phyloP scores from a whole-genome alignment of 1,140 invertebrate species.

The Wiebesia pumilae region DNA sequence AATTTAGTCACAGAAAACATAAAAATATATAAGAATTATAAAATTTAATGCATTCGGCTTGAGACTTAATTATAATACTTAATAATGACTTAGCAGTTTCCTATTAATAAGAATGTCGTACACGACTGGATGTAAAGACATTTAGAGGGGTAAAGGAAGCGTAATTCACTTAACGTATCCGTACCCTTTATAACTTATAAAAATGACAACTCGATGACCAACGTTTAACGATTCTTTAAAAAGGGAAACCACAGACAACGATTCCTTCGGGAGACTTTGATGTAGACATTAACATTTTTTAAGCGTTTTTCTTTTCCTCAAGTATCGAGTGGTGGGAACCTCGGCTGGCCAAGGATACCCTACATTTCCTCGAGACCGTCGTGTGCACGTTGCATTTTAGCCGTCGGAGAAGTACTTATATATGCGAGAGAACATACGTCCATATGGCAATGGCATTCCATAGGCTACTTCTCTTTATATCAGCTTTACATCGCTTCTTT shows the following conservation, averaged over 20 bases:
- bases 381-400: neutral
- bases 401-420: neutral
- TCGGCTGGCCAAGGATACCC: conserved; percentile 39
- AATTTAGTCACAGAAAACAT: neutral
- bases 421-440: neutral
- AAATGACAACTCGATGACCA: neutral
- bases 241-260: neutral
- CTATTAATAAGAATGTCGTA: neutral
- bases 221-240: neutral
- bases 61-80: neutral
- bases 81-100: neutral
- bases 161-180: neutral
- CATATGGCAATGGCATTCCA: neutral
- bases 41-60: neutral
- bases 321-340: neutral
- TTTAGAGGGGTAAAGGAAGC: neutral
- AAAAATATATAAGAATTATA: neutral
- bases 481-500: conserved; percentile 4
- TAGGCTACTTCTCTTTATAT: neutral
- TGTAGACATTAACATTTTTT: conserved; percentile 15
- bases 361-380: conserved; percentile 46
- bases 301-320: conserved; percentile 27
- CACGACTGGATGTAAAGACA: neutral
- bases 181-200: neutral
- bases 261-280: neutral